These are phyloP conservation scores for Clivina fossor DNA, from an alignment of 2,888 invertebrate genomes.

Conservation along the genomic window DNA sequence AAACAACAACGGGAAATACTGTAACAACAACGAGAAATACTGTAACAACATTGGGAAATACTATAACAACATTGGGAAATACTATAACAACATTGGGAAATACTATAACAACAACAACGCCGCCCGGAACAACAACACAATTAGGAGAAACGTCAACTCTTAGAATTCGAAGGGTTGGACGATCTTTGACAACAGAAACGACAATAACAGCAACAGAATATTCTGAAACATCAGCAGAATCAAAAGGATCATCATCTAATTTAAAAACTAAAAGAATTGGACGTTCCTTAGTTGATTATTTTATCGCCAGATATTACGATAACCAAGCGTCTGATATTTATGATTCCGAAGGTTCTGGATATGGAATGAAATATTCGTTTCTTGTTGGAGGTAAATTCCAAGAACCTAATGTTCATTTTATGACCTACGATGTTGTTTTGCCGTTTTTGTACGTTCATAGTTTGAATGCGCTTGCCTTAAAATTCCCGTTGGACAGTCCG, in stretches of 20 bases:
- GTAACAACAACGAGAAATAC: conserved; percentile 38
- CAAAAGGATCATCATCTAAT: not conserved
- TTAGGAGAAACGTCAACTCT: conserved; percentile 15
- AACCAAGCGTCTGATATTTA: conserved; percentile 29
- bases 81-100: conserved; percentile 43
- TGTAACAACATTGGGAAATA: conserved; percentile 28
- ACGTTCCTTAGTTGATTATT: conserved; percentile 50
- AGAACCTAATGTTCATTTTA: conserved; percentile 61
- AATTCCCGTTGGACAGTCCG: conserved; percentile 77
- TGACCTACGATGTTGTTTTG: conserved; percentile 75
- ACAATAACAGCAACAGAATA: conserved; percentile 3
- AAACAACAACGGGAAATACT: conserved; percentile 39
- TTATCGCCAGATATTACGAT: conserved; percentile 50
- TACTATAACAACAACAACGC: conserved; percentile 48
- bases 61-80: conserved; percentile 26
- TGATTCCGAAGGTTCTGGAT: not conserved
- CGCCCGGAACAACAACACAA: conserved; percentile 36
- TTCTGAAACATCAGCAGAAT: not conserved
- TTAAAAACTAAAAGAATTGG: conserved; percentile 30
- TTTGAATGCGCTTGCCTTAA: conserved; percentile 70
- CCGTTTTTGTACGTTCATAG: conserved; percentile 75
- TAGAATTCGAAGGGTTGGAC: conserved; percentile 14
- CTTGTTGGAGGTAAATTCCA: conserved; percentile 55
- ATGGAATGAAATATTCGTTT: conserved; percentile 42
- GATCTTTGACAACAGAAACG: conserved; percentile 9